phyloP scores from a whole-genome alignment of 2,888 invertebrate species.

The Harpalus rubripes region DNA sequence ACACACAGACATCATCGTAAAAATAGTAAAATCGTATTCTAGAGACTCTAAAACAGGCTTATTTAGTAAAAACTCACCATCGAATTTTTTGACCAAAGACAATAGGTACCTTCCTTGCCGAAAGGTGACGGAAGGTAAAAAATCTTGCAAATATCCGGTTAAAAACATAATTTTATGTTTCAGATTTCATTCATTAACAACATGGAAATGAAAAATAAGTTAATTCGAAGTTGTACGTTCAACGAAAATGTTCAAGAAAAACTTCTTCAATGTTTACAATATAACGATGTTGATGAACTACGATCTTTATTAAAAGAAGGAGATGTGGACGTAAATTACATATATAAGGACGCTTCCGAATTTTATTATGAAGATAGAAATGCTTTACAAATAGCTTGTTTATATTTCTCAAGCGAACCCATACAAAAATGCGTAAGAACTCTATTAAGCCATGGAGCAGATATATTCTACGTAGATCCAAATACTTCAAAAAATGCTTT shows the following conservation, averaged over 20 bases:
- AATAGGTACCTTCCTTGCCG: too few species aligned
- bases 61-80: too few species aligned
- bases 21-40: too few species aligned
- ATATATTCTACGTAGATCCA: slow-evolving; percentile 81
- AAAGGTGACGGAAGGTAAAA: too few species aligned
- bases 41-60: too few species aligned
- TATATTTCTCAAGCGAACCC: slow-evolving; percentile 81
- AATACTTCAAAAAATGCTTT: slow-evolving; percentile 82
- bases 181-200: not conserved
- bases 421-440: slow-evolving; percentile 80
- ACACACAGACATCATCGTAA: too few species aligned
- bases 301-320: slow-evolving; percentile 78
- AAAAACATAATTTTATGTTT: not conserved
- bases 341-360: slow-evolving; percentile 79
- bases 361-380: slow-evolving; percentile 77
- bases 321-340: slow-evolving; percentile 79
- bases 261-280: slow-evolving; percentile 79
- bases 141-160: too few species aligned
- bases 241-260: slow-evolving; percentile 70
- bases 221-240: slow-evolving; percentile 49
- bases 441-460: slow-evolving; percentile 81
- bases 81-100: too few species aligned
- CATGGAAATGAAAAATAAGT: slow-evolving; percentile 59
- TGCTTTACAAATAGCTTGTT: slow-evolving; percentile 77
- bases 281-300: slow-evolving; percentile 80